Evolutionary conservation across 1,140 invertebrate species (phyloP).

Genomic region (Zaprionus gabonicus): DNA sequence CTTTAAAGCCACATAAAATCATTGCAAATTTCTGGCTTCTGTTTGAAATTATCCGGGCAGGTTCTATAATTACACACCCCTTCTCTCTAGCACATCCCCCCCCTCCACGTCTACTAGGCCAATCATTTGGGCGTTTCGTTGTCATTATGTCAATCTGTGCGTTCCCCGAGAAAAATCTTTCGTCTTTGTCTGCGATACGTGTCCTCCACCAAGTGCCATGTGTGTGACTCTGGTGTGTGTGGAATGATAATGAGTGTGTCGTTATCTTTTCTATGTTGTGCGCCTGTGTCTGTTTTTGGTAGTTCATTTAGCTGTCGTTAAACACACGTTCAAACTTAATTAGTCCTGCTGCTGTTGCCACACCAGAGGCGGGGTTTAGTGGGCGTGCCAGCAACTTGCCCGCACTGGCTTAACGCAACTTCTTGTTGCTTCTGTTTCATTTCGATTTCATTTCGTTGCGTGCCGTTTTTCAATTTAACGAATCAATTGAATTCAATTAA

Average conservation of each 20-base stretch:
- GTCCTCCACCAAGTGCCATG: slow-evolving; percentile 6
- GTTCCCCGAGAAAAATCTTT: slow-evolving; percentile 25
- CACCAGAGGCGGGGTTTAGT: neutral
- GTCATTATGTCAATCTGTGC: slow-evolving; percentile 60
- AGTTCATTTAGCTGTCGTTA: slow-evolving; percentile 78
- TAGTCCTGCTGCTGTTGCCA: slow-evolving; percentile 20
- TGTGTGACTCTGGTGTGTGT: slow-evolving; percentile 9
- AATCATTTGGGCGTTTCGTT: slow-evolving; percentile 76
- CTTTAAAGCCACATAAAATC: slow-evolving; percentile 68
- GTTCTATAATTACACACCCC: slow-evolving; percentile 44
- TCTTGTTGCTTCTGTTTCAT: neutral
- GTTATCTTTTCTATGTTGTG: slow-evolving; percentile 69
- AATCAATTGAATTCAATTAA: slow-evolving; percentile 30
- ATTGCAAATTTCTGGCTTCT: slow-evolving; percentile 47
- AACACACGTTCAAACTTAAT: slow-evolving; percentile 76
- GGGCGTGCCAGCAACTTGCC: slow-evolving; percentile 15
- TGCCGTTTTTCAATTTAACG: slow-evolving; percentile 4
- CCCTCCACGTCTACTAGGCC: slow-evolving; percentile 29
- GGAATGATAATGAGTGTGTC: slow-evolving; percentile 57
- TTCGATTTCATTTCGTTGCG: neutral
- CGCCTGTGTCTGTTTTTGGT: slow-evolving; percentile 62
- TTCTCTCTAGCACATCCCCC: neutral
- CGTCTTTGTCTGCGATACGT: slow-evolving; percentile 37
- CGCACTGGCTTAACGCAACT: neutral
- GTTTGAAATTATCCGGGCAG: slow-evolving; percentile 51